phyloP scores from a whole-genome alignment of 2,797 vertebrate genomes.

The Huso huso region DNA sequence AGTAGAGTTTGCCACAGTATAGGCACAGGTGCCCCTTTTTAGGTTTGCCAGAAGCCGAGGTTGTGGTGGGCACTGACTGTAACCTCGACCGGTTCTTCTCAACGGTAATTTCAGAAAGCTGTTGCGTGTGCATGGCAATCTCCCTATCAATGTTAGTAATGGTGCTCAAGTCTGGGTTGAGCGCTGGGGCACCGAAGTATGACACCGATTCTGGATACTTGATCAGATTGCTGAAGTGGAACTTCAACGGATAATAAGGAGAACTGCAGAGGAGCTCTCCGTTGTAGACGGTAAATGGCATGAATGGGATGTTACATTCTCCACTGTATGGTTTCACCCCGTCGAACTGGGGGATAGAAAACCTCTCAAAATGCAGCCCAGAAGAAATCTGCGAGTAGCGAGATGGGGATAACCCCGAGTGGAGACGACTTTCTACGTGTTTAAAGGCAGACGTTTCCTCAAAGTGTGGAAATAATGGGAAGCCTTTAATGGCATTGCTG shows the following conservation, averaged over 20 bases:
- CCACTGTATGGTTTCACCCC: conserved; percentile 74
- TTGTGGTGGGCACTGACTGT: conserved; percentile 59
- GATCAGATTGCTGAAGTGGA: conserved; percentile 85
- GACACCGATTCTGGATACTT: conserved; percentile 86
- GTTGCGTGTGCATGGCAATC: conserved; percentile 88
- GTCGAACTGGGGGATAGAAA: conserved; percentile 78
- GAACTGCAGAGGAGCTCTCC: conserved; percentile 87
- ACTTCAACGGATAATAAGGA: conserved; percentile 84
- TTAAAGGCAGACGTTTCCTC: conserved; percentile 87
- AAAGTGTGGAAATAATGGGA: conserved; percentile 71
- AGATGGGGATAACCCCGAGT: conserved; percentile 59
- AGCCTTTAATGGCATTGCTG: conserved; percentile 61
- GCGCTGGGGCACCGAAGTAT: conserved; percentile 68
- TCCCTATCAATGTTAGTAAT: conserved; percentile 85
- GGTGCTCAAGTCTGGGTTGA: conserved; percentile 75
- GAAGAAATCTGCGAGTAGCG: conserved; percentile 70
- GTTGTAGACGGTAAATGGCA: conserved; percentile 90
- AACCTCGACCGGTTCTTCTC: conserved; percentile 77
- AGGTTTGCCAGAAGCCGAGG: conserved; percentile 63
- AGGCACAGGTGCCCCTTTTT: conserved; percentile 93
- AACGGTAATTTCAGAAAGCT: conserved; percentile 80
- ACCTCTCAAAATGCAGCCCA: conserved; percentile 72
- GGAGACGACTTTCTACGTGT: conserved; percentile 77
- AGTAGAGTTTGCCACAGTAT: conserved; percentile 95
- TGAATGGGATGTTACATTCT: conserved; percentile 78